Evolutionary conservation across 2,888 invertebrate species (phyloP), one percentile per base, ranked within the genome.

Genomic region (Caenorhabditis sulstoni): DNA sequence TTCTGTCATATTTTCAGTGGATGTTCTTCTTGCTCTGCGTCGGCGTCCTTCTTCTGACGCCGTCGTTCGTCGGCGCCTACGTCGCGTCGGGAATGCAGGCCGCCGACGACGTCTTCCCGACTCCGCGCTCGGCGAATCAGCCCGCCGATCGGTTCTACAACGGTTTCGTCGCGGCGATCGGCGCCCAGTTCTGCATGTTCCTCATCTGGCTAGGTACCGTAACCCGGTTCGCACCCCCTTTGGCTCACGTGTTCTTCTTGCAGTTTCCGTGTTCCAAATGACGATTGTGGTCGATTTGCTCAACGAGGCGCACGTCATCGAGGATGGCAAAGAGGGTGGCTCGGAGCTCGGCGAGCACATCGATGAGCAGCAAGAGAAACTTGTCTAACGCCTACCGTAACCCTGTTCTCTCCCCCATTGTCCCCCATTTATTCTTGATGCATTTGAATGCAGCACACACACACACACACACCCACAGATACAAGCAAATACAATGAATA

Each of bases 1-100:
- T 18, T 47, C 11, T 44, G 5, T 37, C 11, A n/a, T n/a, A n/a
- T n/a, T 55, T 66, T 35, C 55, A 66, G 65, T 66, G 65, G 65
- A 7, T 55, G 20, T 47, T 55, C 55, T 35, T 55, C 35, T n/a
- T 66, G 14, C 8, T 35, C 14, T 47, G 57, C 5, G 4, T 66
- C 22, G 22, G 37, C 3, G 14, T 39, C 16, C 16, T 66, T 5
- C 3, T 66, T 12, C 11, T 66, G 20, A 22, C 57, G 2, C 66
- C 66, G 16, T 35, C 57, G 12, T 66, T 66, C 23, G 12, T 57
- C 11, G 66, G 57, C 20, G 39, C 47, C 37, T 66, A 49, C 57
- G 29, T 49, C 9, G 55, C 44, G 0, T 49, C 47, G 1, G 66
- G 66, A 9, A 4, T 52, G 29, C n/a, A n/a, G n/a, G 52, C 52